These are phyloP conservation scores for Brachionus angularis DNA, from an alignment of 1,140 invertebrate species.

Conservation along the genomic window DNA sequence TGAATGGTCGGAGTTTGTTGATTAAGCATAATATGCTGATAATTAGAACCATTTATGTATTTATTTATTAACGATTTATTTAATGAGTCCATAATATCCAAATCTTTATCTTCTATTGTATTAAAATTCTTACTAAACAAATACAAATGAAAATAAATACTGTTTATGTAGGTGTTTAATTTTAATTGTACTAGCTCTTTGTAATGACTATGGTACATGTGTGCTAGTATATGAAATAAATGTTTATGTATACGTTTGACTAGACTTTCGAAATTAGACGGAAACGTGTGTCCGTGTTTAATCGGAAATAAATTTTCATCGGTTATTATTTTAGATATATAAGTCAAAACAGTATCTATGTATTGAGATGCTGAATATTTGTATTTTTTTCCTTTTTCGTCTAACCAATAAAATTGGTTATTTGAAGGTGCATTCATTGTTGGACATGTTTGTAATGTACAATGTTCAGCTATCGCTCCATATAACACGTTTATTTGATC, in stretches of 20 bases:
- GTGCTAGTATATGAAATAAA: conserved; percentile 93
- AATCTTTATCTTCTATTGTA: conserved; percentile 38
- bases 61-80: conserved; percentile 35
- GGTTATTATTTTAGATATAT: conserved; percentile 90
- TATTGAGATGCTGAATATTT: conserved; percentile 93
- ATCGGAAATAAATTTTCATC: conserved; percentile 96
- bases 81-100: conserved; percentile 35
- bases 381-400: conserved; percentile 95
- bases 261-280: conserved; percentile 83
- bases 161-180: conserved; percentile 66
- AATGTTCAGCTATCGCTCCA: conserved; percentile 94
- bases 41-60: conserved; percentile 23
- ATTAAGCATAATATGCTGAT: conserved; percentile 26
- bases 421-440: conserved; percentile 90
- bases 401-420: conserved; percentile 94
- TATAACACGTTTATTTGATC: conserved; percentile 96
- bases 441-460: conserved; percentile 83
- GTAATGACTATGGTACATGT: conserved; percentile 96
- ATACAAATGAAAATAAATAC: conserved; percentile 43
- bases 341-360: conserved; percentile 97
- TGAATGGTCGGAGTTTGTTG: conserved; percentile 26
- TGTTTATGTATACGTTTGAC: conserved; percentile 91
- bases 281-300: conserved; percentile 95
- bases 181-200: conserved; percentile 83
- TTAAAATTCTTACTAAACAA: conserved; percentile 18